phyloP scores from a whole-genome alignment of 2,113 vertebrate genomes.

The Hirundichthys speculiger region DNA sequence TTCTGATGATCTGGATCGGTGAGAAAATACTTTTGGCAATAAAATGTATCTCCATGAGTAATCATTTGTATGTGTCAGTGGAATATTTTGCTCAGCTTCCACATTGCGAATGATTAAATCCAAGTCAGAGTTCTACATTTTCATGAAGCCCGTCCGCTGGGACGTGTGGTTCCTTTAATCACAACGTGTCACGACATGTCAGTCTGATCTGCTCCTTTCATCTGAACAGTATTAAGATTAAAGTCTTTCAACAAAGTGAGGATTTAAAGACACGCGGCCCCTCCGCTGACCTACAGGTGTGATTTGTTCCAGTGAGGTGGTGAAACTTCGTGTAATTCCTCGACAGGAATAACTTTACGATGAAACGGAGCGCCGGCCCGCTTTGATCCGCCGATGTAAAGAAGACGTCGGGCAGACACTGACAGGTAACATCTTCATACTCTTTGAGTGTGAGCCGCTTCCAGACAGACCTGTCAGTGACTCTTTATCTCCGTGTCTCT shows the following conservation, averaged over 20 bases:
- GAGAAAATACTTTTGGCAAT: too few species aligned
- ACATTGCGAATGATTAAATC: too few species aligned
- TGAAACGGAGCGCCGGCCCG: slow-evolving; percentile 32
- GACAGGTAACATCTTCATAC: slow-evolving; percentile 46
- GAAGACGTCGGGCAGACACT: slow-evolving; percentile 21
- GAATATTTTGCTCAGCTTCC: too few species aligned
- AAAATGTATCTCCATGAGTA: too few species aligned
- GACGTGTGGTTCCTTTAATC: too few species aligned
- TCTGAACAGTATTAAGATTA: not conserved
- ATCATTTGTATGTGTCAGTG: too few species aligned
- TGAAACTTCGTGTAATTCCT: slow-evolving; percentile 35
- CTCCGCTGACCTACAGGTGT: slow-evolving; percentile 23
- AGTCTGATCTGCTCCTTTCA: too few species aligned
- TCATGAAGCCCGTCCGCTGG: too few species aligned
- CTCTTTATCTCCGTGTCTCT: slow-evolving; percentile 1
- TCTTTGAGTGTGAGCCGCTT: slow-evolving; percentile 21
- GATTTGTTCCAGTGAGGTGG: slow-evolving; percentile 13
- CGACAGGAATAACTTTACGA: slow-evolving; percentile 8
- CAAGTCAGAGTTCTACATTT: too few species aligned
- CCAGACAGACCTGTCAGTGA: slow-evolving; percentile 23
- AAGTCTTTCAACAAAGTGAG: slow-evolving; percentile 3
- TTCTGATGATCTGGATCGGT: too few species aligned
- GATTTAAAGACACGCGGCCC: slow-evolving; percentile 5
- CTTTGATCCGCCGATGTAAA: slow-evolving; percentile 57
- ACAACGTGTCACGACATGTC: too few species aligned